Percentiles rank a stretch among this genome's conserved stretches.
These are phyloP conservation scores for Microcebus jonahi DNA, from an alignment of 2,113 vertebrate species.

Conservation along the genomic window DNA sequence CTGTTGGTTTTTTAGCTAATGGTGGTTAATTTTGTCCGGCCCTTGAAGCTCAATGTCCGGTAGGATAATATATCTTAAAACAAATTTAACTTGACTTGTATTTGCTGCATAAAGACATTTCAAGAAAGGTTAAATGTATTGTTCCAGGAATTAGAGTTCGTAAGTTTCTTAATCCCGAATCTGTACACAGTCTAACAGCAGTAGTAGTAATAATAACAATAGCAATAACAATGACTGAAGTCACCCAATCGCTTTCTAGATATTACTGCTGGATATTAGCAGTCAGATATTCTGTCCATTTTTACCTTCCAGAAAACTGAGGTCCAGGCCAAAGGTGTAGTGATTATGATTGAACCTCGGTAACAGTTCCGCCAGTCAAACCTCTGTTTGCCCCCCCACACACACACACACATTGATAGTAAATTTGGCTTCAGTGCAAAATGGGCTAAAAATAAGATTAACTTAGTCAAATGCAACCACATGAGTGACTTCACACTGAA, in stretches of 20 bases:
- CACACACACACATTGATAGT: background rate
- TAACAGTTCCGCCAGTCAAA: background rate
- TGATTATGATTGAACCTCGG: background rate
- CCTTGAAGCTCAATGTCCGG: background rate
- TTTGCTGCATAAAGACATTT: constrained; percentile 18
- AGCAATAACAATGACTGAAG: background rate
- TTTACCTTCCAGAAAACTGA: background rate
- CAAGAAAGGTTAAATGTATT: constrained; percentile 13
- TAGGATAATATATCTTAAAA: constrained; percentile 18
- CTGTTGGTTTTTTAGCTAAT: background rate
- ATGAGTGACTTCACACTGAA: constrained; percentile 58
- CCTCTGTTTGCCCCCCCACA: background rate
- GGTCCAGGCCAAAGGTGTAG: background rate
- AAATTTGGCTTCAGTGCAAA: constrained; percentile 36
- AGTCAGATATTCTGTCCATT: background rate
- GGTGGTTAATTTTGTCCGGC: background rate
- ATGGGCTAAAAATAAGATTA: constrained; percentile 66
- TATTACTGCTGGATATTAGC: background rate
- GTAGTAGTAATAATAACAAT: background rate
- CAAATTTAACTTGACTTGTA: background rate
- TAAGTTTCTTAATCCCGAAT: background rate
- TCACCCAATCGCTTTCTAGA: background rate
- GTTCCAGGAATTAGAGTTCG: background rate
- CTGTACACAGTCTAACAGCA: background rate
- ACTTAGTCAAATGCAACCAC: constrained; percentile 53